Evolutionary conservation across 2,113 vertebrate species (phyloP).

Genomic region (Ochotona curzoniae): DNA sequence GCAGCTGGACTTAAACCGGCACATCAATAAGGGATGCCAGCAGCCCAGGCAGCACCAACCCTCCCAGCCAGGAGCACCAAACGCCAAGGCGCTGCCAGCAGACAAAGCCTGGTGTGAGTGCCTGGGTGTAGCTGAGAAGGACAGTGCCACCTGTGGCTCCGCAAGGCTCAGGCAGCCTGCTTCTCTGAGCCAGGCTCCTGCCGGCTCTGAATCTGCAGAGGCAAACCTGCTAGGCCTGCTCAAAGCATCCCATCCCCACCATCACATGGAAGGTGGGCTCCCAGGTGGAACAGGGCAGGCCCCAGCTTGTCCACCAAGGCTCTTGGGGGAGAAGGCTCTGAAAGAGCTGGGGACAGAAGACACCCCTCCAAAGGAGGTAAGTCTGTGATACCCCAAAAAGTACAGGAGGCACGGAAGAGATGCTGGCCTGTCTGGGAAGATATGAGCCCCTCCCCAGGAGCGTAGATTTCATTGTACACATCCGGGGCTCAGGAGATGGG

Average conservation of each 20-base stretch:
- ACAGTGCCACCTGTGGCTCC: rapidly evolving
- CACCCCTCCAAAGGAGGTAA: no score
- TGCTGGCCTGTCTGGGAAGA: not conserved
- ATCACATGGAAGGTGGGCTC: not conserved
- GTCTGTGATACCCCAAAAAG: no score
- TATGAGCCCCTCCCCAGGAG: no score
- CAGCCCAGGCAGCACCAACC: no score
- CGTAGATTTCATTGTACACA: rapidly evolving
- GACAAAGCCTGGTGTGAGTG: rapidly evolving
- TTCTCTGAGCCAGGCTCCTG: no score
- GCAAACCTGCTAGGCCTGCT: rapidly evolving
- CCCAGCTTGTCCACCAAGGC: not conserved
- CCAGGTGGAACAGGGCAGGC: rapidly evolving
- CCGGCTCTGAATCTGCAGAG: not conserved
- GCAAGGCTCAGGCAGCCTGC: rapidly evolving
- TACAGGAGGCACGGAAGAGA: no score
- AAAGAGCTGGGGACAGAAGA: not conserved
- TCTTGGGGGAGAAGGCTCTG: not conserved
- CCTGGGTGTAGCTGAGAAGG: rapidly evolving
- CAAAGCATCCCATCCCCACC: no score
- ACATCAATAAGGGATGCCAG: no score
- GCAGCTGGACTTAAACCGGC: no score
- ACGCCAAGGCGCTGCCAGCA: not conserved
- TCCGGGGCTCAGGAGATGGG: not conserved
- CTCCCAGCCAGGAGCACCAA: no score